Base-by-base conservation (phyloP, 2,888 invertebrate genomes). In the Stegophylla sp. region DNA sequence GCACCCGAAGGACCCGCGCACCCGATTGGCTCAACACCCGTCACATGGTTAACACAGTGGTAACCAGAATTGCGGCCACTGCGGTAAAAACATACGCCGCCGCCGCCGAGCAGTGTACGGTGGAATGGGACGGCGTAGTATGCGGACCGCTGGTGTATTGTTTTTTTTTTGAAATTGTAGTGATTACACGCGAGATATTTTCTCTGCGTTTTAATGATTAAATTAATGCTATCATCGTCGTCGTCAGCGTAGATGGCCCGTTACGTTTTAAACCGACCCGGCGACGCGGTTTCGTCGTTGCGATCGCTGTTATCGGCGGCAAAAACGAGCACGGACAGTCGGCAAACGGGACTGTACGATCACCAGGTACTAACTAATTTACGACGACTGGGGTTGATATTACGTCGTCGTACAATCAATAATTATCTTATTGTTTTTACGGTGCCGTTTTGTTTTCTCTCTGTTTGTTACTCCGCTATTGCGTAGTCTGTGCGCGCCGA, bases 11-110 rank as follows among this genome's bases (percentile, higher is more conserved):
- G 79, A 79, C 71, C 79, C 63, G 71, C 79, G 69, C 71, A 71
- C 63, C 79, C 79, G 79, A 79, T 79, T 79, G 79, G 79, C 41
- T 71, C 71, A 79, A 79, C 79, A 79, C 79, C 79, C 79, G 79
- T 79, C 79, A 79, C 79, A 79, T 79, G 79, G 79, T 79, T 79
- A 79, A 79, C 71, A 61, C 79, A 79, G 79, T 79, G 79, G 79
- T 79, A 79, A 79, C 79, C 79, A 79, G 79, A 79, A 79, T 79
- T 71, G 79, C 51, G 69, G 79, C 77, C 67, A 77, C 77, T 61
- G 59, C 61, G 79, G 79, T 79, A 79, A 79, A 79, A 79, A 79
- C 79, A 79, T 79, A 71, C 61, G 61, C 79, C 48, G 61, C 34
- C 67, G 12, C 48, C 28, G 45, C 43, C 9, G n/a, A n/a, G 34